Base-by-base conservation (phyloP, 2,113 vertebrate species). In the Marmota monax region DNA sequence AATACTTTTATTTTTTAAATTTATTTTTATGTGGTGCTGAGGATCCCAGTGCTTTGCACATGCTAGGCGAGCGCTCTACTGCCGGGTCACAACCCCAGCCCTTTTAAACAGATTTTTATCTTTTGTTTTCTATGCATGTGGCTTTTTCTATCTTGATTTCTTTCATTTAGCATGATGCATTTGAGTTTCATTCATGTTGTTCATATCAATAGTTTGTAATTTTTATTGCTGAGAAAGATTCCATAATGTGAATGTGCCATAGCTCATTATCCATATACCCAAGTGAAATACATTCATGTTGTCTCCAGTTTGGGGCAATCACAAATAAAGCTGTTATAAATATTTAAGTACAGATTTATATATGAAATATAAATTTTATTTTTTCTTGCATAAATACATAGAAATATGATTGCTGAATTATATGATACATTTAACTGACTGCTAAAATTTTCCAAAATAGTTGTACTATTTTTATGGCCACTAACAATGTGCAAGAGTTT, bases 331-430 rank as follows among this genome's bases (percentile, higher is more conserved):
- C 61, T 74, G 14, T 61, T 83, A 20, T 65, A 83, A 67, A 69
- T 88, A 74, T 88, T 80, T 80, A 84, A 92, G 89, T 56, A 80
- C 27, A 74, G 65, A 79, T 80, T 93, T 95, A 92, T 45, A 72
- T 58, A 27, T 79, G 84, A 88, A 65, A 48, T 4, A 4, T 84
- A 74, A 67, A n/a, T 48, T 77, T 80, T 90, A 79, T 42, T 37
- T 94, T 92, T 90, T 80, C 58, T 70, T 76, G 61, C 18, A n/a
- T 67, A 74, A 63, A 84, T n/a, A 74, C 17, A 10, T 82, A 78
- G 48, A 17, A 63, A 73, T 80, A 67, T 72, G 37, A 84, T 65
- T 84, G 56, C 78, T 58, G 67, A 85, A 69, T 48, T 48, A 69
- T 65, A 51, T 22, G 4, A 9, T 56, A 29, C 63, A 42, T 48